Base-by-base conservation (phyloP, 2,888 invertebrate species). In the Disparrhopalites patrizii region DNA sequence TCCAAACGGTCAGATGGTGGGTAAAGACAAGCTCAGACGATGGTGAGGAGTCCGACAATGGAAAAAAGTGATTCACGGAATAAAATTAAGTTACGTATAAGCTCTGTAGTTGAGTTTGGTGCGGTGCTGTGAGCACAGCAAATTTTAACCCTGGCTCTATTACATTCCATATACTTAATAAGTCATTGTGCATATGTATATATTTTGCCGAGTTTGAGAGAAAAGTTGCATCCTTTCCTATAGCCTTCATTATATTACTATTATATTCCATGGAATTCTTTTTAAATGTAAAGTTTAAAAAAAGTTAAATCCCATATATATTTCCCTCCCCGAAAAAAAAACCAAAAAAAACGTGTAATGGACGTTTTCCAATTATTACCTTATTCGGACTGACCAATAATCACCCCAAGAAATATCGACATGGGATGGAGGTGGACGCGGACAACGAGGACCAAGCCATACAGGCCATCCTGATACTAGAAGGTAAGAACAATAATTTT, bases 391-490 rank as follows among this genome's bases (percentile, higher is more conserved):
- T 47, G 47, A 47, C 3, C 47, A 8, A 25, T 38, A 60, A 43
- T 30, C n/a, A 18, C 8, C 23, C n/a, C 3, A 52, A 52, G 15
- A 33, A 55, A n/a, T 33, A n/a, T 23, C 60, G 60, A 43, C 43
- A 60, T 60, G 60, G 60, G 60, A 75, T 75, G 75, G 75, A 74
- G 73, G 71, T 70, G 69, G 71, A 73, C 62, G 68, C 69, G 54
- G 71, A 70, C 68, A 71, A 69, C 68, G 75, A 73, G 69, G 71
- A 73, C 65, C 66, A 68, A 67, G 68, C 72, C 31, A 68, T 75
- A 65, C 69, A 74, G 67, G 65, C 70, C 25, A 70, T 72, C 62
- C 68, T 75, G 62, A 68, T 68, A 38, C 62, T 72, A 54, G 75
- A 71, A 72, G 73, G 75, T 75, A 68, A 68, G 33, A 28, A 55